phyloP scores from a whole-genome alignment of 2,113 vertebrate species.

The Excalfactoria chinensis region DNA sequence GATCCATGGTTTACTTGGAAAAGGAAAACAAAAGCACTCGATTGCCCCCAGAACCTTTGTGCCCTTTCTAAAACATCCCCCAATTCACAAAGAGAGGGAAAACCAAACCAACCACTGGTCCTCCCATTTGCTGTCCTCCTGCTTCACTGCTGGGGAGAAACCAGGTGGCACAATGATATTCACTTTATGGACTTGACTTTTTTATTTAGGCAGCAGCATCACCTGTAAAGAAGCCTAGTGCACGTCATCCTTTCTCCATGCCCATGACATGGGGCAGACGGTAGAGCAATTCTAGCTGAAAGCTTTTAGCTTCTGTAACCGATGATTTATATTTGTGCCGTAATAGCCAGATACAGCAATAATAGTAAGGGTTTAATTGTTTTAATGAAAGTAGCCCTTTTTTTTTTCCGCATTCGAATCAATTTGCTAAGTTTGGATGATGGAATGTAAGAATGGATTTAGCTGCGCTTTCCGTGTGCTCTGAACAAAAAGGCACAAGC shows the following conservation, averaged over 20 bases:
- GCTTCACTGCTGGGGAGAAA: neutral
- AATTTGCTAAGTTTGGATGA: constrained; percentile 27
- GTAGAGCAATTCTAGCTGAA: constrained; percentile 11
- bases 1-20: neutral
- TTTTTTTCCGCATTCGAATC: neutral
- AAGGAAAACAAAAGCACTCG: neutral
- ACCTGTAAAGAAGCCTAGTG: fast-evolving
- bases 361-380: constrained; percentile 34
- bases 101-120: fast-evolving
- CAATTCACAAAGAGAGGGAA: fast-evolving
- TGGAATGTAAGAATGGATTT: neutral
- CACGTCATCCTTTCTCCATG: neutral
- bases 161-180: neutral
- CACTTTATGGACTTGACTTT: neutral
- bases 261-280: neutral
- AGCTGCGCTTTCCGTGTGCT: fast-evolving
- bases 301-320: constrained; percentile 39
- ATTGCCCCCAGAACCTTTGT: neutral
- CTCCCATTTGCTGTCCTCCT: neutral
- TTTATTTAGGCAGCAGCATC: neutral
- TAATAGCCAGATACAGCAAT: neutral
- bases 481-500: neutral
- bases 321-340: constrained; percentile 39
- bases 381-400: constrained; percentile 40
- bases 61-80: neutral